Base-by-base conservation (phyloP, 2,888 invertebrate species). In the Mythimna vitellina region DNA sequence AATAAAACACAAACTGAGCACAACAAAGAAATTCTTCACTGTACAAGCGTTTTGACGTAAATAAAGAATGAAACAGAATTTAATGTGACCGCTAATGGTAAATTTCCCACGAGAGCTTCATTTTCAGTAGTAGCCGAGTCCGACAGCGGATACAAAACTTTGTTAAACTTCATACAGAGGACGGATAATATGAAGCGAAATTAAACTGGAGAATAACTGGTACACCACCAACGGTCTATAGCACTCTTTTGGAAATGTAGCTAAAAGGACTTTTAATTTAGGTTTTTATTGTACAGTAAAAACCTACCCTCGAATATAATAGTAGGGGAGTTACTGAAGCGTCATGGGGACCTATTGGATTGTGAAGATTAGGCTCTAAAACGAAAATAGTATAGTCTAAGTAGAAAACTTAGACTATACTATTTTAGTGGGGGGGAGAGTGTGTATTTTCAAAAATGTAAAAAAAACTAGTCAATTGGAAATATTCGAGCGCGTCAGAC, bases 71-170 rank as follows among this genome's bases (percentile, higher is more conserved):
- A 87, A 90, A 90, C 87, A 87, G 89, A 92, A 92, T 93, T 93
- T 93, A 93, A 93, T 93, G 91, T 91, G 87, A 88, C 90, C 91
- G 89, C 91, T 94, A 94, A 94, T 93, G 90, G 90, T 85, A 91
- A 93, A 95, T 94, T 94, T 95, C 94, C 94, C 94, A 67, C 70
- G 92, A 90, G 93, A 87, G 89, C 89, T 92, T 92, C 89, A 92
- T 94, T 94, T 93, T 90, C 92, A 88, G 89, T 90, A 86, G 87
- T 87, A 88, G 82, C 82, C 76, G 73, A 70, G 81, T 72, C 83
- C 80, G 83, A 81, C 82, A 82, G 84, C 83, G 87, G 82, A 85
- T 86, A 85, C 85, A 85, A 88, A 91, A 91, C 88, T 90, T 89
- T 87, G 89, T 89, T 90, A 88, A 88, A 89, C 87, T 89, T 83